Conservation (phyloP, 2,888 invertebrate genomes). For the Drosophila greeni region DNA sequence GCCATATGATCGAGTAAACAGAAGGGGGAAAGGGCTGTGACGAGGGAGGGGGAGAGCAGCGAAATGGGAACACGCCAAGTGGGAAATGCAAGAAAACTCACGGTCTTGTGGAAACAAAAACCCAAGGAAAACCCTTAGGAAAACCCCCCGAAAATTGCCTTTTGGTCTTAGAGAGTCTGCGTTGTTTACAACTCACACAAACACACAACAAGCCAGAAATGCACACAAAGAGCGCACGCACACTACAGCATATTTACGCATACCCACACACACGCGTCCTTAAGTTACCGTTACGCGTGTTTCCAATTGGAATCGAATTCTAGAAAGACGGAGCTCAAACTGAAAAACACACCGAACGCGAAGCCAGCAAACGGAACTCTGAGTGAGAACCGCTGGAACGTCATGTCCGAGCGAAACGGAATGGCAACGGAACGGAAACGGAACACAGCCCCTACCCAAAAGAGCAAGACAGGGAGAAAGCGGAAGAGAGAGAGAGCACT, state of each 20-base stretch:
- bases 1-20: conserved; percentile 68
- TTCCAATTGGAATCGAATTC: conserved; percentile 57
- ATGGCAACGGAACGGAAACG: conserved; percentile 46
- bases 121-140: conserved; percentile 18
- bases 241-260: conserved; percentile 1
- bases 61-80: conserved; percentile 73
- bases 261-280: conserved; percentile 5
- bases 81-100: conserved; percentile 55
- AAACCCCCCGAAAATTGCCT: conserved; percentile 21
- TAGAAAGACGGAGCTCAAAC: conserved; percentile 21
- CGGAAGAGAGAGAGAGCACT: conserved; percentile 1
- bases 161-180: conserved; percentile 51
- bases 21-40: conserved; percentile 21
- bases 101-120: conserved; percentile 16
- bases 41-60: conserved; percentile 35
- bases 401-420: conserved; percentile 43
- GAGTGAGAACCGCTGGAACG: conserved; percentile 54
- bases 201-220: conserved; percentile 19
- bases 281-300: conserved; percentile 44
- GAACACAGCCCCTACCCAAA: conserved; percentile 26
- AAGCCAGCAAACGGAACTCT: conserved; percentile 72
- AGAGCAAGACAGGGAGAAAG: neutral
- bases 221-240: conserved; percentile 10
- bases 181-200: conserved; percentile 49
- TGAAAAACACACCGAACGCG: conserved; percentile 66